Evolutionary conservation across 1,140 invertebrate genomes (phyloP).

Genomic region (Vanessa tameamea): DNA sequence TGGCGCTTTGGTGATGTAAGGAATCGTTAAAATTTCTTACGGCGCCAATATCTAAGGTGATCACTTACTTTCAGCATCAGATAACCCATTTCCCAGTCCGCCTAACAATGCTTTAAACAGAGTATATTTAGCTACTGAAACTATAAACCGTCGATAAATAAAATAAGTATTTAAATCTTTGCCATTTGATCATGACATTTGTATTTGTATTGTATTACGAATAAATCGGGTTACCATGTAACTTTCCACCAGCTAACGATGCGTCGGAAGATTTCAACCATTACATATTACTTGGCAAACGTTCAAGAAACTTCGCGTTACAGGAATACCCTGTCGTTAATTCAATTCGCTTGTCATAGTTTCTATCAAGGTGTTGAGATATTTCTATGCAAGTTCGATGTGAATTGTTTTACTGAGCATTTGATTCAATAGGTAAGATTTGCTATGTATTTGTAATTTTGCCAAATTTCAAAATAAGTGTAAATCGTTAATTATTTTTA

Average conservation of each 20-base stretch:
- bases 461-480: too few species aligned
- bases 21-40: too few species aligned
- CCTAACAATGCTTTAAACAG: too few species aligned
- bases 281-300: neutral
- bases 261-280: neutral
- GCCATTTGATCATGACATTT: neutral
- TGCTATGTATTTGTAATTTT: too few species aligned
- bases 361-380: conserved; percentile 10
- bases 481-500: too few species aligned
- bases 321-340: conserved; percentile 6
- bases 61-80: too few species aligned
- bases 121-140: too few species aligned
- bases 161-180: neutral
- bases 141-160: too few species aligned
- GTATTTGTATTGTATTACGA: neutral
- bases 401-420: neutral
- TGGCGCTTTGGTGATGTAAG: too few species aligned
- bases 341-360: conserved; percentile 17
- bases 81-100: too few species aligned
- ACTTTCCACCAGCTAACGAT: neutral
- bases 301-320: neutral
- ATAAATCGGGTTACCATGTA: neutral
- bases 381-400: conserved; percentile 9
- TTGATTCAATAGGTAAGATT: neutral
- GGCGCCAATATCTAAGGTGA: too few species aligned